Conservation (phyloP, 2,888 invertebrate species). For the Lithophane leautieri region DNA sequence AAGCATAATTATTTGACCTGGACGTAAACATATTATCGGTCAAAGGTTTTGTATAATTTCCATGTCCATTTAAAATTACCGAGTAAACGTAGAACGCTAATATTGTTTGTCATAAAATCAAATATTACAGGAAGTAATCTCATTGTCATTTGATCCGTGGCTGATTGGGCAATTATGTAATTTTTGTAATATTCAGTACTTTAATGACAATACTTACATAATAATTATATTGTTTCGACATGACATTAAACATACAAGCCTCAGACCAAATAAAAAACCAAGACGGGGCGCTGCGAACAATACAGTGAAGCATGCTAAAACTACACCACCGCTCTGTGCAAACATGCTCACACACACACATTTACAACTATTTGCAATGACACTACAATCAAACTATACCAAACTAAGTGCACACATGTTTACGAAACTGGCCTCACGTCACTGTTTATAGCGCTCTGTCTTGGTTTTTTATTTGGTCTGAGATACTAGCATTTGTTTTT, state of each 20-base stretch:
- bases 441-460: too few species aligned
- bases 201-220: constrained; percentile 53
- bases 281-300: too few species aligned
- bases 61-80: constrained; percentile 35
- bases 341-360: too few species aligned
- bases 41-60: constrained; percentile 30
- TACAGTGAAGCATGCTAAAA: too few species aligned
- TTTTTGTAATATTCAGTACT: constrained; percentile 53
- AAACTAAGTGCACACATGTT: too few species aligned
- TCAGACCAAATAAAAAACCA: too few species aligned
- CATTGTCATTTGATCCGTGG: constrained; percentile 65
- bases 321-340: too few species aligned
- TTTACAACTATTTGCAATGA: too few species aligned
- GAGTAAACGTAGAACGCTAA: constrained; percentile 25
- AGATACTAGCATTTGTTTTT: constrained; percentile 8
- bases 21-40: neutral
- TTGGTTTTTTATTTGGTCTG: too few species aligned
- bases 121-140: constrained; percentile 63
- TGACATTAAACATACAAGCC: constrained; percentile 12
- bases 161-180: constrained; percentile 63
- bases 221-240: neutral
- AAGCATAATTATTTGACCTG: neutral
- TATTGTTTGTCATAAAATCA: constrained; percentile 52
- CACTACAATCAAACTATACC: too few species aligned
- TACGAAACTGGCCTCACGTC: too few species aligned